phyloP scores from a whole-genome alignment of 2,888 invertebrate species.

The Drosophila anceps region DNA sequence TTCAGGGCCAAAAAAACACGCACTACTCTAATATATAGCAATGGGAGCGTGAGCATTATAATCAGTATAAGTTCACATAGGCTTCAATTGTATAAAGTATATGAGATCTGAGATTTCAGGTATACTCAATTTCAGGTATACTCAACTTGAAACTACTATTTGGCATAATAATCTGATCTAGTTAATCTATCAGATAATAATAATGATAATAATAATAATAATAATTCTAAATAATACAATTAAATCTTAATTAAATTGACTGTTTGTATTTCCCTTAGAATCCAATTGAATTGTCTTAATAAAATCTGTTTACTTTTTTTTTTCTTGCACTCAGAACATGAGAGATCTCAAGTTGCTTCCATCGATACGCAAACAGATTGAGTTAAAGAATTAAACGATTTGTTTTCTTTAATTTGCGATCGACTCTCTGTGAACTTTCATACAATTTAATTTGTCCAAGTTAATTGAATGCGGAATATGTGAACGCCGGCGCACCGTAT shows the following conservation, averaged over 20 bases:
- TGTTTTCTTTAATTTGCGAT: slow-evolving; percentile 41
- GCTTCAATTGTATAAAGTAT: no score
- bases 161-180: no score
- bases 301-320: neutral
- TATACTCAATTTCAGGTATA: no score
- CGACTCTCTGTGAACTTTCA: slow-evolving; percentile 35
- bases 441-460: slow-evolving; percentile 39
- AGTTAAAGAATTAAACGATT: slow-evolving; percentile 54
- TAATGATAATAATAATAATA: no score
- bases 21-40: neutral
- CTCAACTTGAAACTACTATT: no score
- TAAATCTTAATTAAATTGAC: no score
- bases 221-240: no score
- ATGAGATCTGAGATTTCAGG: neutral
- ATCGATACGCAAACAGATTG: slow-evolving; percentile 26
- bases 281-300: neutral
- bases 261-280: neutral
- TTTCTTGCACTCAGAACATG: neutral
- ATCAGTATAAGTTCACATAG: no score
- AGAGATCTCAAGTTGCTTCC: slow-evolving; percentile 1
- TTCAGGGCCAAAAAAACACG: neutral
- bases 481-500: slow-evolving; percentile 8
- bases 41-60: neutral
- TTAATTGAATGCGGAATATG: slow-evolving; percentile 44
- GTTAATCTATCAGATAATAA: no score